Conservation (phyloP, 2,113 vertebrate species). For the Rhipidura dahli region DNA sequence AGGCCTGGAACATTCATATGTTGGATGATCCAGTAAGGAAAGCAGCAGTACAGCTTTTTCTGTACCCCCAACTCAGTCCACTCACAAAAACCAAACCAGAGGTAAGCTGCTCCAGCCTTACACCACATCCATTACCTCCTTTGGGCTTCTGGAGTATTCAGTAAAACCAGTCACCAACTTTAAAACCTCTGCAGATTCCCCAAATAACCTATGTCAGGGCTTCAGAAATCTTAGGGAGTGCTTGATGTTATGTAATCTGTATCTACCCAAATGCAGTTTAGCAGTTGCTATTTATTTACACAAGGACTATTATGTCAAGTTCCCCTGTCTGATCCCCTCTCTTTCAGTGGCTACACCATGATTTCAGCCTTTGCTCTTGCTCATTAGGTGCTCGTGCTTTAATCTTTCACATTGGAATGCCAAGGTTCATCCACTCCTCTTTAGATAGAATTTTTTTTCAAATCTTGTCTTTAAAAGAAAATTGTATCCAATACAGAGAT, state of each 20-base stretch:
- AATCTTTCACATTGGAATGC: not conserved
- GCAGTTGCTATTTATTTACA: not conserved
- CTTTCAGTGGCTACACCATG: not conserved
- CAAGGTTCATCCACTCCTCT: not conserved
- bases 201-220: not conserved
- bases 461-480: not conserved
- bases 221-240: not conserved
- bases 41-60: not conserved
- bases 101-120: not conserved
- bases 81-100: not conserved
- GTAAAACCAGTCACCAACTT: not conserved
- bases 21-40: accelerated
- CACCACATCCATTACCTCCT: not conserved
- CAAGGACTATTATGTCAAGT: not conserved
- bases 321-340: not conserved
- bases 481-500: not conserved
- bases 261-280: not conserved
- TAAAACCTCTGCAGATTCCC: not conserved
- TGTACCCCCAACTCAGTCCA: not conserved
- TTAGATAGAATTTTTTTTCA: not conserved
- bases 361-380: not conserved
- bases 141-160: not conserved
- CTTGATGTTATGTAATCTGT: not conserved
- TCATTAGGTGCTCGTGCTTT: not conserved
- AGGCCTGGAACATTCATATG: accelerated